Evolutionary conservation across 2,888 invertebrate species (phyloP).

Genomic region (Rotaria socialis): DNA sequence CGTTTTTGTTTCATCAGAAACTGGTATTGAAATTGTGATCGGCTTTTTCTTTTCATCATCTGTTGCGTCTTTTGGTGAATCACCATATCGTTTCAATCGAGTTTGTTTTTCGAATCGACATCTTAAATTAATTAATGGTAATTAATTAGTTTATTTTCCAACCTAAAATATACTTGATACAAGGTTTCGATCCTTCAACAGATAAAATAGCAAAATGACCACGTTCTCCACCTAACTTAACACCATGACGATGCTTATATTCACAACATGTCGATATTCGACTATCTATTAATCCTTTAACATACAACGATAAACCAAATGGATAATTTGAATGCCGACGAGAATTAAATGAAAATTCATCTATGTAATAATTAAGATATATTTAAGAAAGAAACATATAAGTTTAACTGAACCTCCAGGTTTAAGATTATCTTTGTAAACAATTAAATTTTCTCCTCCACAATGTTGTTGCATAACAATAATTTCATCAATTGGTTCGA

Average conservation of each 20-base stretch:
- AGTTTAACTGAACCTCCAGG: not conserved
- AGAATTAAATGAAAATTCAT: not conserved
- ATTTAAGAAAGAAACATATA: not conserved
- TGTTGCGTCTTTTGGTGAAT: not conserved
- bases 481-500: slow-evolving; percentile 30
- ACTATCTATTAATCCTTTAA: slow-evolving; percentile 59
- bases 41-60: not conserved
- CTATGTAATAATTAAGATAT: not conserved
- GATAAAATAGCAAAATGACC: slow-evolving; percentile 59
- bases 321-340: slow-evolving; percentile 53
- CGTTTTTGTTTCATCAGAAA: not conserved
- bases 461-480: slow-evolving; percentile 31
- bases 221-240: slow-evolving; percentile 57
- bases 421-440: not conserved
- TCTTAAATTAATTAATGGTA: not conserved
- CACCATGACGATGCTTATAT: slow-evolving; percentile 51
- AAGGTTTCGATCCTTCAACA: slow-evolving; percentile 56
- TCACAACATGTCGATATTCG: slow-evolving; percentile 56
- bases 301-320: slow-evolving; percentile 59
- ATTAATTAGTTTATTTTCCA: not conserved
- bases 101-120: slow-evolving; percentile 21
- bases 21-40: not conserved
- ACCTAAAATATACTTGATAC: slow-evolving; percentile 52
- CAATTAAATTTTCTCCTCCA: slow-evolving; percentile 34
- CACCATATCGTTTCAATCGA: not conserved